phyloP scores from a whole-genome alignment of 1,140 invertebrate species.

The Hirudo medicinalis region DNA sequence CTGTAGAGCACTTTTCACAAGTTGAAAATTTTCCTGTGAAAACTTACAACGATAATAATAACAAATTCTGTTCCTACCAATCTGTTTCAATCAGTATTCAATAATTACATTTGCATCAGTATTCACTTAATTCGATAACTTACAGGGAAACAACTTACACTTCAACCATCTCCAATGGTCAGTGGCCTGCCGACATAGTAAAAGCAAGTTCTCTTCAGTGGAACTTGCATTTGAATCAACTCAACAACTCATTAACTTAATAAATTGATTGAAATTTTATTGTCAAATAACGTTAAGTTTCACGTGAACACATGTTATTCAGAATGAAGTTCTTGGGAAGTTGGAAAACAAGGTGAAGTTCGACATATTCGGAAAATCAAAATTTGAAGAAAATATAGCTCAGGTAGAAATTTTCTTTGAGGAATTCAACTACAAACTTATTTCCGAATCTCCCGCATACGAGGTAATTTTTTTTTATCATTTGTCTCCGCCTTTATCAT shows the following conservation, averaged over 20 bases:
- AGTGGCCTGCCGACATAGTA: conserved; percentile 21
- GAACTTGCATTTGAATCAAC: not conserved
- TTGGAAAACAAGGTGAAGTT: conserved; percentile 16
- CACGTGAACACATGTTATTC: not conserved
- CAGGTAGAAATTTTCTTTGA: conserved; percentile 23
- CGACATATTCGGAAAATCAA: conserved; percentile 14
- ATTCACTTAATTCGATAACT: not conserved
- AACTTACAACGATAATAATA: too few relatives aligned
- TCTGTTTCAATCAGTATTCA: too few relatives aligned
- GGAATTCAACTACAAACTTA: conserved; percentile 22
- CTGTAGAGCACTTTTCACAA: too few relatives aligned
- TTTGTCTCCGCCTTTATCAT: too few relatives aligned
- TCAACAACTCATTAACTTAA: not conserved
- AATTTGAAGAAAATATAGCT: conserved; percentile 19
- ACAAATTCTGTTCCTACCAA: too few relatives aligned
- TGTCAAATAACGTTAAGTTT: not conserved
- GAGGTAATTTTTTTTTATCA: conserved; percentile 12
- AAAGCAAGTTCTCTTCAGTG: conserved; percentile 3
- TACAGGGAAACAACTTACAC: conserved; percentile 10
- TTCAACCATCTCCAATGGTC: conserved; percentile 18
- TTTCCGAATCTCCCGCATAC: conserved; percentile 17
- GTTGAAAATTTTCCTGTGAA: too few relatives aligned
- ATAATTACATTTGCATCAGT: too few relatives aligned
- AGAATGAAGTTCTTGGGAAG: conserved; percentile 8
- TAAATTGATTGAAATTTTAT: not conserved